Conservation (phyloP, 2,113 vertebrate species). For the Catharus minimus region DNA sequence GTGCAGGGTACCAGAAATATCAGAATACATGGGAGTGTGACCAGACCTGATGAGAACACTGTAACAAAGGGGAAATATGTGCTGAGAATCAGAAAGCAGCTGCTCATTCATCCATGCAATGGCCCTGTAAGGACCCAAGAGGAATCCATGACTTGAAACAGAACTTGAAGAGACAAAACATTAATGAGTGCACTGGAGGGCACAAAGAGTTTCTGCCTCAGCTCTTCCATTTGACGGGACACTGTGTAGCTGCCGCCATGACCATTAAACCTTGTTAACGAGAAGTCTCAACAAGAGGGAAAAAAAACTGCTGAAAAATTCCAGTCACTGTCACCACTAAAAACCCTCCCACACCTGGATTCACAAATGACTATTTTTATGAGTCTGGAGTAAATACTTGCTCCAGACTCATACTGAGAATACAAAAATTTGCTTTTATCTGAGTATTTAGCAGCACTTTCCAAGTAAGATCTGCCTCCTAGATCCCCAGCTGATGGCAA, state of each 20-base stretch:
- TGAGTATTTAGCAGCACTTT: not conserved
- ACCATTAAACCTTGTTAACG: not conserved
- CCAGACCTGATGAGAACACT: not conserved
- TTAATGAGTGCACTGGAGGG: not conserved
- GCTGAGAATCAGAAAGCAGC: not conserved
- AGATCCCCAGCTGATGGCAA: not conserved
- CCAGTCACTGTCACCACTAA: not conserved
- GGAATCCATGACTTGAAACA: not conserved
- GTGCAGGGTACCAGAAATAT: not conserved
- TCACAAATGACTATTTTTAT: not conserved
- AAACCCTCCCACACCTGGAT: not conserved
- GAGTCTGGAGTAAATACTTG: constrained; percentile 11
- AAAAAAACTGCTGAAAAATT: not conserved
- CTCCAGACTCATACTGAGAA: not conserved
- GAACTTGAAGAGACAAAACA: not conserved
- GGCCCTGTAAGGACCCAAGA: not conserved
- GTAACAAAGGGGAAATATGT: not conserved
- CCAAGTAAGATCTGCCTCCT: not conserved
- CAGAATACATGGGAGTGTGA: not conserved
- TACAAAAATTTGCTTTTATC: not conserved
- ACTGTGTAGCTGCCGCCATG: not conserved
- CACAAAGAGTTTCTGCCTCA: not conserved
- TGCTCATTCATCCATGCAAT: not conserved
- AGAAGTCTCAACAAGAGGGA: not conserved
- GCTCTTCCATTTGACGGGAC: not conserved